Evolutionary conservation across 2,113 vertebrate species (phyloP).

Genomic region (Prochilodus magdalenae): DNA sequence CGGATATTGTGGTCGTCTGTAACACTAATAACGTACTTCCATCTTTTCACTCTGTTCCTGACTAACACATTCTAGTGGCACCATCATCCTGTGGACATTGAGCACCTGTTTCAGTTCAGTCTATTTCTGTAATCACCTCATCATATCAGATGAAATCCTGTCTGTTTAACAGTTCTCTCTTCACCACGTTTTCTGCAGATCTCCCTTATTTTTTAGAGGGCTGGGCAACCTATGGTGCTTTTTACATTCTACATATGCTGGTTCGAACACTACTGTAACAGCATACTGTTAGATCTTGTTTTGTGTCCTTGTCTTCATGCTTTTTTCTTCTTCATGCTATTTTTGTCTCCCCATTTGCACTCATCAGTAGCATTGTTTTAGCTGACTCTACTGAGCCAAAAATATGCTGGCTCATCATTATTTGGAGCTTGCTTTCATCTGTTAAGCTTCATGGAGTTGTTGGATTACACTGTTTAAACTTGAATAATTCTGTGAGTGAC

Average conservation of each 20-base stretch:
- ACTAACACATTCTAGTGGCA: not conserved
- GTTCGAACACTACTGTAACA: not conserved
- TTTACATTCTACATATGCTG: not conserved
- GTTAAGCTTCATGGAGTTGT: not conserved
- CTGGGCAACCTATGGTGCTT: not conserved
- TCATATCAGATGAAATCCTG: not conserved
- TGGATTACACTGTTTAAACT: not conserved
- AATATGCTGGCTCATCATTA: constrained; percentile 11
- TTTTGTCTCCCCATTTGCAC: not conserved
- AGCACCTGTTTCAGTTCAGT: not conserved
- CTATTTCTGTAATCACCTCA: not conserved
- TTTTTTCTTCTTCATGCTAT: not conserved
- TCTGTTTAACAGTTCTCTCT: not conserved
- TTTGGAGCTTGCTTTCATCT: not conserved
- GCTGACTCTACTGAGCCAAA: not conserved
- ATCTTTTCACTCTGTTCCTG: not conserved
- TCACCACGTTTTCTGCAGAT: not conserved
- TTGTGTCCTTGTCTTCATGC: not conserved
- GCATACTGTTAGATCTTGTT: not conserved
- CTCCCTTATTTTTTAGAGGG: not conserved
- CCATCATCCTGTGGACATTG: not conserved
- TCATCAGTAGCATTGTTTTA: not conserved
- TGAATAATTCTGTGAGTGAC: not conserved
- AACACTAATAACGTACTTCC: not conserved
- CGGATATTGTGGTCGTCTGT: not conserved